phyloP scores from a whole-genome alignment of 2,888 invertebrate species.

The Zelleria hepariella region DNA sequence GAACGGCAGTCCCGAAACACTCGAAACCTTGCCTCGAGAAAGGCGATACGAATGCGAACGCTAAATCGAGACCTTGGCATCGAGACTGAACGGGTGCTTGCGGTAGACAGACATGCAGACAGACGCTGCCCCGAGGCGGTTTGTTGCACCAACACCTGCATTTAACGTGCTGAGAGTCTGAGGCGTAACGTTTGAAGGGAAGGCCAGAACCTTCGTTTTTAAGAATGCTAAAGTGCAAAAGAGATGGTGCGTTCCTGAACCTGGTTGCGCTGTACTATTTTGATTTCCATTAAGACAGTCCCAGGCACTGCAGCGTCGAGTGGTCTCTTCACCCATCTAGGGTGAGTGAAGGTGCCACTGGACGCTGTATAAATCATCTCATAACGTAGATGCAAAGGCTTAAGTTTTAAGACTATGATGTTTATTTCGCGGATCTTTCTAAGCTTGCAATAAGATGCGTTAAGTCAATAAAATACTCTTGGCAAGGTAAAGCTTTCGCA shows the following conservation, averaged over 20 bases:
- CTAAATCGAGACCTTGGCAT: background rate
- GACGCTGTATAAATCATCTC: no score
- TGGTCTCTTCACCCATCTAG: no score
- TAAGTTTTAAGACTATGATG: no score
- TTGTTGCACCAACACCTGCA: background rate
- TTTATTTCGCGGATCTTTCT: no score
- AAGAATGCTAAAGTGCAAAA: background rate
- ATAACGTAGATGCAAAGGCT: no score
- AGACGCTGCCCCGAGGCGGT: background rate
- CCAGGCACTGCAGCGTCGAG: no score
- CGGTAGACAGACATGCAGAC: background rate
- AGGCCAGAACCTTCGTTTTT: background rate
- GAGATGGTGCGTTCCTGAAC: background rate
- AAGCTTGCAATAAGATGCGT: no score
- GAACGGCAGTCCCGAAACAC: background rate
- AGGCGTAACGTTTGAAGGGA: background rate
- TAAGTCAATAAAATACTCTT: no score
- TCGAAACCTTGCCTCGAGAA: background rate
- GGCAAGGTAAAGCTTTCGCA: no score
- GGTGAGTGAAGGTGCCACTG: no score
- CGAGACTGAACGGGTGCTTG: background rate
- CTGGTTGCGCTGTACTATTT: no score
- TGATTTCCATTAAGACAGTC: no score
- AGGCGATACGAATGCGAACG: background rate
- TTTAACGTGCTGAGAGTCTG: background rate